phyloP scores from a whole-genome alignment of 2,113 vertebrate genomes.

The Poecile atricapillus region DNA sequence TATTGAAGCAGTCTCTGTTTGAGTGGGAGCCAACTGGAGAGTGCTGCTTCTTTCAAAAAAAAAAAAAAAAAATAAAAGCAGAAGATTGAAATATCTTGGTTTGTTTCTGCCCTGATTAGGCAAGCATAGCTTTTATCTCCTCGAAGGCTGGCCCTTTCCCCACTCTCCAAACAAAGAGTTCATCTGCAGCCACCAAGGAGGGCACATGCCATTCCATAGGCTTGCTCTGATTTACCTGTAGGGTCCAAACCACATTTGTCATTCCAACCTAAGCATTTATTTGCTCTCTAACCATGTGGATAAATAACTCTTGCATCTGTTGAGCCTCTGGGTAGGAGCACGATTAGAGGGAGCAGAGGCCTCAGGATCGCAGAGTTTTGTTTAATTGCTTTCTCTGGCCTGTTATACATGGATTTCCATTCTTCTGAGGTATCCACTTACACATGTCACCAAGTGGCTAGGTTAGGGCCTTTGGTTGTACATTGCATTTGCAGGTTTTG shows the following conservation, averaged over 20 bases:
- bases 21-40: background rate
- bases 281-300: background rate
- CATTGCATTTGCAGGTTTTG: background rate
- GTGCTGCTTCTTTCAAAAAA: background rate
- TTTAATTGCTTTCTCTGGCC: background rate
- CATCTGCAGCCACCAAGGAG: background rate
- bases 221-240: slow-evolving; percentile 21
- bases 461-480: background rate
- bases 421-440: background rate
- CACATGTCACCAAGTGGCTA: background rate
- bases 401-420: background rate
- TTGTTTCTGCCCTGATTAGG: slow-evolving; percentile 17
- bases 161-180: slow-evolving; percentile 1
- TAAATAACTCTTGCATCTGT: slow-evolving; percentile 7
- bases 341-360: background rate
- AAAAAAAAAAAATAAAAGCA: background rate
- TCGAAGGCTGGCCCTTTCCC: background rate
- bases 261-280: background rate
- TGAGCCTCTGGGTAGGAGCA: background rate
- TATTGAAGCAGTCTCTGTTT: background rate
- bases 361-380: background rate
- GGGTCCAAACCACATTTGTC: background rate
- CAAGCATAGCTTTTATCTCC: background rate
- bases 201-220: background rate
- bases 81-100: background rate